Evolutionary conservation across 2,797 vertebrate species (phyloP), one percentile per base, ranked within the genome.

Genomic region (Synanceia verrucosa): DNA sequence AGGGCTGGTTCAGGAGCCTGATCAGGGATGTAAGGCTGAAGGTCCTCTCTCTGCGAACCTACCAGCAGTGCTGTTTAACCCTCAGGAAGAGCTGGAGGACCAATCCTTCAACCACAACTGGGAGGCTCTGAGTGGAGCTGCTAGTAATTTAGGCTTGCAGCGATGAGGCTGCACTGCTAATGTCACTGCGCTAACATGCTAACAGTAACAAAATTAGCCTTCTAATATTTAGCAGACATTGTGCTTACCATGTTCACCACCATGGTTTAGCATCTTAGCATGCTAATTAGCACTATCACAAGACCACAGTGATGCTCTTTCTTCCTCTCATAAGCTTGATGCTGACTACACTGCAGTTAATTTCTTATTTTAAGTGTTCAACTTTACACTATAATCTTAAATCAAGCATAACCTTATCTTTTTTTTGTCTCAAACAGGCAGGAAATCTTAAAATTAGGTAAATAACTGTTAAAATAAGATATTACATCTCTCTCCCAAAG

Each of bases 1-100:
- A 47, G 62, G 73, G 69, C 83, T 76, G 75, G 65, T 71, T 59
- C 70, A 88, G 78, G 81, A 78, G 53, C 57, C 63, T 39, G 52
- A n/a, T n/a, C n/a, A n/a, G 73, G 78, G 78, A 82, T 53, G 58
- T 47, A 18, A 61, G 70, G 24, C 67, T 19, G 47, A 65, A 65
- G 67, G 78, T 67, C 62, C 21, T 61, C 34, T n/a, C 33, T 12
- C 43, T n/a, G 21, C 1, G 67, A 71, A 36, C 64, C 68, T 9
- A 4, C 53, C 44, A 66, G 50, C 66, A 57, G 62, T 53, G 53
- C 56, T 67, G 59, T 80, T 80, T 41, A 69, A 77, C 37, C 57
- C 9, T 33, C 23, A n/a, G 41, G 9, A 23, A 56, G 10, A 47
- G 23, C 39, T 21, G 26, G 29, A 39, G 33, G 31, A 36, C 29